Base-by-base conservation (phyloP, 2,888 invertebrate genomes). In the Drosophila leonis region DNA sequence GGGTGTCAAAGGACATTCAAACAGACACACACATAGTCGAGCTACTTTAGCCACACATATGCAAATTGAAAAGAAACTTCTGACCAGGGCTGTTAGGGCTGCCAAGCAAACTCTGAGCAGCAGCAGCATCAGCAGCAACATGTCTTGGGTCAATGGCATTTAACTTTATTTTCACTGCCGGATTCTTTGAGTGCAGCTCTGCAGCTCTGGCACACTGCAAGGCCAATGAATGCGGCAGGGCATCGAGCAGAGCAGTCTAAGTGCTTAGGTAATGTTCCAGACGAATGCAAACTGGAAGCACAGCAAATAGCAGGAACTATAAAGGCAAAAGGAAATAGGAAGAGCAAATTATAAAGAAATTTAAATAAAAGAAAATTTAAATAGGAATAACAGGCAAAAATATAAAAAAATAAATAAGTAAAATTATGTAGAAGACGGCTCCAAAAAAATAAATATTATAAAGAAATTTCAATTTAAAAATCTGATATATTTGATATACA, bases 61-160 rank as follows among this genome's bases (percentile, higher is more conserved):
- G 69, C 59, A 78, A 75, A 75, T 78, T 57, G 42, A 48, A 31
- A 27, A 27, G 27, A 48, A 49, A 35, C 0, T 52, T 37, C 57
- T 61, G 63, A 60, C 68, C 63, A 75, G 6, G 24, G 56, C 37
- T 57, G 68, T 49, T n/a, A 18, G 44, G 44, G 33, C 46, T 55
- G 33, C 39, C 37, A 24, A 13, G 46, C 51, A 72, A 61, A 46
- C 73, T 46, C 18, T 18, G 3, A 33, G 42, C 48, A 44, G 44
- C 15, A 24, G 31, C 15, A 48, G 15, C 13, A 13, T 2, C 24
- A 44, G 29, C 13, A 42, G 31, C 29, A 27, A 51, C 46, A 51
- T 18, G 44, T 54, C n/a, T 20, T 65, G 67, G 72, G 72, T 78
- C 78, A 83, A 75, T 78, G 75, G 81, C 72, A 78, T 68, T 83